Conservation (phyloP, 2,113 vertebrate genomes). For the Sigmodon hispidus region DNA sequence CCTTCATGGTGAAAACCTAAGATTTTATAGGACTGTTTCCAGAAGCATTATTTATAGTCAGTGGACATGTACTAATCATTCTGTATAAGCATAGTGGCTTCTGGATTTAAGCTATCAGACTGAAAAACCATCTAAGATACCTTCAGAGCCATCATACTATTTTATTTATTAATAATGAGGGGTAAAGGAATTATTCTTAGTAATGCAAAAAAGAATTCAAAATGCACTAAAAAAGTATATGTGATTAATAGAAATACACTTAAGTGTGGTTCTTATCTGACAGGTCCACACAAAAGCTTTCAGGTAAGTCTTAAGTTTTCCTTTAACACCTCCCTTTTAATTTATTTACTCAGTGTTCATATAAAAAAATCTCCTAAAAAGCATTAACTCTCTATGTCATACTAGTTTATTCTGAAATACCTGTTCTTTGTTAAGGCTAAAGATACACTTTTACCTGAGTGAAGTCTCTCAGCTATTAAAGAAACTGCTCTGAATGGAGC, state of each 20-base stretch:
- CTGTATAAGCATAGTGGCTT: not conserved
- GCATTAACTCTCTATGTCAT: rapidly evolving
- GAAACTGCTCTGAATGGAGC: too few species aligned
- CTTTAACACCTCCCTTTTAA: too few species aligned
- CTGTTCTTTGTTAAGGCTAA: not conserved
- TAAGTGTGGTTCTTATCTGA: not conserved
- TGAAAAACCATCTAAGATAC: not conserved
- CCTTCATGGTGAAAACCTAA: not conserved
- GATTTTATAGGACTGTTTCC: not conserved
- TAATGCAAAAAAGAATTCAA: not conserved
- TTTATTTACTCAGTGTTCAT: not conserved
- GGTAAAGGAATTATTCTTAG: not conserved
- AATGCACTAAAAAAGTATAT: too few species aligned
- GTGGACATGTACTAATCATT: not conserved
- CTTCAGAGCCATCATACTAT: too few species aligned
- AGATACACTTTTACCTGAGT: not conserved
- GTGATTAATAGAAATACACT: not conserved
- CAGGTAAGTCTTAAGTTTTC: too few species aligned
- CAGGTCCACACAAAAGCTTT: not conserved
- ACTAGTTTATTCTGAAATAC: not conserved
- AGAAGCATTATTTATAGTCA: not conserved
- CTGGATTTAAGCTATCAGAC: not conserved
- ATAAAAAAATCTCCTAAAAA: not conserved
- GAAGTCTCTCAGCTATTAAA: not conserved
- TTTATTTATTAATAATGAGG: not conserved